Evolutionary conservation across 2,113 vertebrate species (phyloP).

Genomic region (Hemichromis elongatus): DNA sequence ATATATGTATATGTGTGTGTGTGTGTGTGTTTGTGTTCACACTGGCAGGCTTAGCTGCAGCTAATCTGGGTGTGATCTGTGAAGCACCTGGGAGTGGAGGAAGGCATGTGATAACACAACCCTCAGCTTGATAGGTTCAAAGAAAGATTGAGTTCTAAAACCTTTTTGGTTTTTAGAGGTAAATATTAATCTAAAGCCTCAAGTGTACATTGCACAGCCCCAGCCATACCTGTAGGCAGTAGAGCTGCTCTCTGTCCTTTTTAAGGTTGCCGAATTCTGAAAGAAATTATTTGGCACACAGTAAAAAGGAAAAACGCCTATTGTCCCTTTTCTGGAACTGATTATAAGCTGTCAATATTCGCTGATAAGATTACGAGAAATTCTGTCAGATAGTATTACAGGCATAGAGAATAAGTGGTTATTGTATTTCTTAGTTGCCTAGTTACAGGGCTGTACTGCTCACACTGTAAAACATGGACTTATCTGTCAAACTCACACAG

Average conservation of each 20-base stretch:
- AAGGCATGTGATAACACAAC: constrained; percentile 44
- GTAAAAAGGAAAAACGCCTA: not conserved
- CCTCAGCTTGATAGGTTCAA: not conserved
- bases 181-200: not conserved
- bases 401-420: not conserved
- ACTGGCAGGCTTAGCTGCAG: not conserved
- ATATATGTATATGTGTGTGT: not conserved
- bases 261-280: not conserved
- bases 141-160: not conserved
- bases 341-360: not conserved
- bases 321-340: not conserved
- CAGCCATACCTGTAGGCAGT: not conserved
- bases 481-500: not conserved
- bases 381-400: constrained; percentile 10
- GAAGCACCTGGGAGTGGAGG: constrained; percentile 3
- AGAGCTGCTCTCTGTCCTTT: not conserved
- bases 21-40: not conserved
- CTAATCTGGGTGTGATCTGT: constrained; percentile 56
- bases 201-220: not conserved
- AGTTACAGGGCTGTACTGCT: constrained; percentile 26
- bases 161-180: not conserved
- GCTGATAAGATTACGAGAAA: constrained; percentile 13
- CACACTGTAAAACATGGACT: constrained; percentile 1
- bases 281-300: not conserved
- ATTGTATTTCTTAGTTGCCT: constrained; percentile 58